Evolutionary conservation across 2,888 invertebrate species (phyloP).

Genomic region (Sclerodermus sp.): DNA sequence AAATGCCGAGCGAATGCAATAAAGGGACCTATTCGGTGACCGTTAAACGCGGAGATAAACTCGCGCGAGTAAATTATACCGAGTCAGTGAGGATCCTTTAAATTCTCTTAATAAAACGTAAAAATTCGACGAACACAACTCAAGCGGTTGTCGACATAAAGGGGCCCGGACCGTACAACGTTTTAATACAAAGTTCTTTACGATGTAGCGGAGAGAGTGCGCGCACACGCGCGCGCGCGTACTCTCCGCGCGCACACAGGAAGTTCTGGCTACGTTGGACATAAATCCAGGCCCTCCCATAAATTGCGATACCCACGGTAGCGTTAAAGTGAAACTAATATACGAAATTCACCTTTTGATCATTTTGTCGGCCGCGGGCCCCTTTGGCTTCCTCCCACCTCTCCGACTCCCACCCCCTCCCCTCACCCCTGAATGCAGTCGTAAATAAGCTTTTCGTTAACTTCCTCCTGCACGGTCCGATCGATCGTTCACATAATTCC

Average conservation of each 20-base stretch:
- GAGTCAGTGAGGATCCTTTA: too few species aligned
- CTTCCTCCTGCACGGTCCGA: too few species aligned
- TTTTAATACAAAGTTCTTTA: conserved; percentile 50
- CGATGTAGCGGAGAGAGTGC: conserved; percentile 26
- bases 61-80: too few species aligned
- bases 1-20: too few species aligned
- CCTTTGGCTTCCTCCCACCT: conserved; percentile 9
- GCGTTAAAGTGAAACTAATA: conserved; percentile 57
- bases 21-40: too few species aligned
- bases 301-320: conserved; percentile 53
- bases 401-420: background rate
- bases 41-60: too few species aligned
- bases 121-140: too few species aligned
- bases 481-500: too few species aligned
- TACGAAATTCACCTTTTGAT: conserved; percentile 57
- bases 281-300: conserved; percentile 53
- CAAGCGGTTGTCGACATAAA: conserved; percentile 45
- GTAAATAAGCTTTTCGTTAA: too few species aligned
- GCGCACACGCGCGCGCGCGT: conserved; percentile 13
- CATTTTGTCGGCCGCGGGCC: conserved; percentile 55
- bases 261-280: conserved; percentile 14
- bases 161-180: conserved; percentile 38
- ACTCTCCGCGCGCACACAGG: conserved; percentile 12
- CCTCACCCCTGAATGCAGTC: too few species aligned
- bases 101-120: too few species aligned